A percentile compares a stretch with the other conserved stretches of the same genome.
Evolutionary conservation across 2,113 vertebrate genomes (phyloP).

Genomic region (Chiloscyllium plagiosum): DNA sequence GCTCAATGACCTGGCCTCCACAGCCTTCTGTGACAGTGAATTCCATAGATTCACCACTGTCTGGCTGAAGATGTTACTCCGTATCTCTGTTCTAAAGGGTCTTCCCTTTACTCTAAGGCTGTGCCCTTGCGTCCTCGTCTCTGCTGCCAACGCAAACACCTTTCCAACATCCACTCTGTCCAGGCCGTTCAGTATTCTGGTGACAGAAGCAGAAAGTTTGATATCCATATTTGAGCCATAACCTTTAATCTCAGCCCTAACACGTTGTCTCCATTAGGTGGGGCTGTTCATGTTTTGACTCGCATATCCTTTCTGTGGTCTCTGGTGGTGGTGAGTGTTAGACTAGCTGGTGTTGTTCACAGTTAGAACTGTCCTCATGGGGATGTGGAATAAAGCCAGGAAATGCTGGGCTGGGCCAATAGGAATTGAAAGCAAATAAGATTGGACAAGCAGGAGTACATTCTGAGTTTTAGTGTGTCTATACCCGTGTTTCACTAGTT

Average conservation of each 20-base stretch:
- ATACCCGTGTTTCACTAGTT: background rate
- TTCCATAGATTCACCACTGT: no score
- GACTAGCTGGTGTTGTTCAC: background rate
- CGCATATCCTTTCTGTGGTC: background rate
- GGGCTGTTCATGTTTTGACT: background rate
- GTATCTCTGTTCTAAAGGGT: no score
- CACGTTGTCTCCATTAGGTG: background rate
- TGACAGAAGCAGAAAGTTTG: no score
- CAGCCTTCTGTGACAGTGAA: no score
- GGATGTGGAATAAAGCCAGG: slow-evolving; percentile 19
- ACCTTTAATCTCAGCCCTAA: background rate
- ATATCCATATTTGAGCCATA: no score
- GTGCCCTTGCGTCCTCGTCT: no score
- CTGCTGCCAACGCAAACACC: no score
- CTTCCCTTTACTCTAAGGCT: no score
- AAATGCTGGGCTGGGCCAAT: background rate
- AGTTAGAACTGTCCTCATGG: background rate
- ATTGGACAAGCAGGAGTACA: background rate
- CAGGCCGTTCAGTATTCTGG: no score
- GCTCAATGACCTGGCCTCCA: no score
- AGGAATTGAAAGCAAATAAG: background rate
- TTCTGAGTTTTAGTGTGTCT: background rate
- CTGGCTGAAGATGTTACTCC: no score
- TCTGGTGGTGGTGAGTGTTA: background rate
- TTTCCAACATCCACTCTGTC: no score